Conservation (phyloP, 2,888 invertebrate genomes). For the Drosophila cognata region DNA sequence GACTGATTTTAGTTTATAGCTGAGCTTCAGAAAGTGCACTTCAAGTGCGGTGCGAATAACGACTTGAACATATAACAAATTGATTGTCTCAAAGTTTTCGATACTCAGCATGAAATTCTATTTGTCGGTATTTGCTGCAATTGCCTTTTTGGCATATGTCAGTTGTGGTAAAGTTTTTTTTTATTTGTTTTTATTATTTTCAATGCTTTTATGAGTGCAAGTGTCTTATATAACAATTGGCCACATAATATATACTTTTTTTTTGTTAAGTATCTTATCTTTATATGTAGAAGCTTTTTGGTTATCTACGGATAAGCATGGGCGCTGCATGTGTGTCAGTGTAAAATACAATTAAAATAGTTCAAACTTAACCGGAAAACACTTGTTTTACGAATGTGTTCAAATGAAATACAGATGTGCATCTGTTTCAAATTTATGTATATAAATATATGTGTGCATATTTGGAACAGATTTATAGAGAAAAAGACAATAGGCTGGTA, state of each 20-base stretch:
- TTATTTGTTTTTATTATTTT: conserved; percentile 5
- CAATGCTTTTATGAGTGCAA: conserved; percentile 2
- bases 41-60: conserved; percentile 12
- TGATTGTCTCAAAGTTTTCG: conserved; percentile 11
- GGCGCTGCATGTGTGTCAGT: not conserved
- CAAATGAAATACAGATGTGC: not conserved
- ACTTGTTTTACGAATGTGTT: conserved; percentile 21
- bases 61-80: conserved; percentile 8
- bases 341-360: not conserved
- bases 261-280: conserved; percentile 37
- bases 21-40: conserved; percentile 20
- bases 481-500: not conserved
- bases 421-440: not conserved
- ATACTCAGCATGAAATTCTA: conserved; percentile 73
- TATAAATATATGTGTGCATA: not conserved
- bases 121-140: conserved; percentile 64
- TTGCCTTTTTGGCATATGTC: conserved; percentile 78
- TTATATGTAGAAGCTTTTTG: conserved; percentile 1
- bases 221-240: conserved; percentile 35
- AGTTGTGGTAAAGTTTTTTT: conserved; percentile 75
- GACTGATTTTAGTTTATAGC: conserved; percentile 22
- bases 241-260: not conserved
- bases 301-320: conserved; percentile 9
- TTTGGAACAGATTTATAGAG: not conserved
- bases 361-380: conserved; percentile 14